Conservation (phyloP, 2,797 vertebrate species). For the Pagetopsis macropterus region DNA sequence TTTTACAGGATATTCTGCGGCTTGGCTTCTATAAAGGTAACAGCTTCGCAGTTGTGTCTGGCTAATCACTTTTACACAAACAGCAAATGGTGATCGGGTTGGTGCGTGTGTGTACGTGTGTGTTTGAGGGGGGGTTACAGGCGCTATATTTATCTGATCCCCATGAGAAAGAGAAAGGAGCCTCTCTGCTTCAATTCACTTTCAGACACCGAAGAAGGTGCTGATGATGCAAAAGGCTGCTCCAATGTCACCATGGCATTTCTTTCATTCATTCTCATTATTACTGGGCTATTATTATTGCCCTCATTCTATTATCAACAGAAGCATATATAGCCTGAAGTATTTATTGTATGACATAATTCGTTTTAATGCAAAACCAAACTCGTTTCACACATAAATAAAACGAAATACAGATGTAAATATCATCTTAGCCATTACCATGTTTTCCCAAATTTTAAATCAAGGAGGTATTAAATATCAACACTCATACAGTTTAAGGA, state of each 20-base stretch:
- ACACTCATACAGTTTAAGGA: background rate
- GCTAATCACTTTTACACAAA: constrained; percentile 95
- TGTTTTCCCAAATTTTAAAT: background rate
- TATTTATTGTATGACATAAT: background rate
- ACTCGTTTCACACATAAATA: background rate
- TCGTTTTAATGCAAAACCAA: background rate
- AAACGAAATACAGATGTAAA: background rate
- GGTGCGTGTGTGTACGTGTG: constrained; percentile 13
- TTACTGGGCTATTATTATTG: constrained; percentile 7
- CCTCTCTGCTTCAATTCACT: constrained; percentile 82
- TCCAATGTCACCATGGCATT: constrained; percentile 85
- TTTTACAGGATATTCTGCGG: constrained; percentile 78
- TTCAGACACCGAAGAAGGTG: constrained; percentile 88
- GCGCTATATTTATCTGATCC: constrained; percentile 95
- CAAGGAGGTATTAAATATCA: background rate
- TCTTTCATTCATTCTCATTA: constrained; percentile 76
- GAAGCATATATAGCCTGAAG: too few species aligned
- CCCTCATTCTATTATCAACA: background rate
- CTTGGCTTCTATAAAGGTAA: constrained; percentile 86
- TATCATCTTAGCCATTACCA: background rate
- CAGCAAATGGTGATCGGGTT: constrained; percentile 87
- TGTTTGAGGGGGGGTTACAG: constrained; percentile 68
- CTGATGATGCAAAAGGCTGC: constrained; percentile 85
- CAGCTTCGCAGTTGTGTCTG: constrained; percentile 94
- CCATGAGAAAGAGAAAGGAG: constrained; percentile 94